Evolutionary conservation across 2,888 invertebrate genomes (phyloP).

Genomic region (Polia nebulosa): DNA sequence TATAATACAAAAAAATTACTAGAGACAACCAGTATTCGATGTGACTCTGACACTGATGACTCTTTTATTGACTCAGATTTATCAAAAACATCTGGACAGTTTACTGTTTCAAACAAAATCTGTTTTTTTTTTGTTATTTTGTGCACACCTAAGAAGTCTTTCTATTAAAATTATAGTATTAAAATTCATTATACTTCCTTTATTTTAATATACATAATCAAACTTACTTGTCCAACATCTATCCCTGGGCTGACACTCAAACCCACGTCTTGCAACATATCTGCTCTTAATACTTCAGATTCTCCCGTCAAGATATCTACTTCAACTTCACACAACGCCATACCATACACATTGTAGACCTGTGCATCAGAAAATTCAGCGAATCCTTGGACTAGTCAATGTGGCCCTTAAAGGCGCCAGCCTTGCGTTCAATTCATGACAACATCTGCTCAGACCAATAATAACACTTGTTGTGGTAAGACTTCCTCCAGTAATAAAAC

Average conservation of each 20-base stretch:
- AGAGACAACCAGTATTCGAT: no score
- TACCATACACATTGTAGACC: conserved; percentile 86
- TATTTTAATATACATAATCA: no score
- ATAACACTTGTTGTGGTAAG: conserved; percentile 92
- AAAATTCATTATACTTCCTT: no score
- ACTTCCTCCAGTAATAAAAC: conserved; percentile 92
- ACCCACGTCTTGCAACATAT: conserved; percentile 92
- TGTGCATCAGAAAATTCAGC: conserved; percentile 61
- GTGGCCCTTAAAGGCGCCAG: conserved; percentile 81
- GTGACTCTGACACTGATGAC: no score
- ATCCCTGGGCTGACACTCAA: conserved; percentile 92
- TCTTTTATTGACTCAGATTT: no score
- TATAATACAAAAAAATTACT: no score
- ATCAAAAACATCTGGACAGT: no score
- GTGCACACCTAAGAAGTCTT: no score
- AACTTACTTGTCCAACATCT: conserved; percentile 92
- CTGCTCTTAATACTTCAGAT: conserved; percentile 90
- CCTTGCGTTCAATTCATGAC: conserved; percentile 83
- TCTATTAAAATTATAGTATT: no score
- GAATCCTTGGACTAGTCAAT: conserved; percentile 72
- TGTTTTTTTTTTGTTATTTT: no score
- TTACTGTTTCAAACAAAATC: no score
- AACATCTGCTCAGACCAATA: conserved; percentile 87
- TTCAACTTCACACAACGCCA: conserved; percentile 92
- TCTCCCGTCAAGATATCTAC: conserved; percentile 94